phyloP scores from a whole-genome alignment of 2,797 vertebrate genomes.

The Brachymystax lenok region DNA sequence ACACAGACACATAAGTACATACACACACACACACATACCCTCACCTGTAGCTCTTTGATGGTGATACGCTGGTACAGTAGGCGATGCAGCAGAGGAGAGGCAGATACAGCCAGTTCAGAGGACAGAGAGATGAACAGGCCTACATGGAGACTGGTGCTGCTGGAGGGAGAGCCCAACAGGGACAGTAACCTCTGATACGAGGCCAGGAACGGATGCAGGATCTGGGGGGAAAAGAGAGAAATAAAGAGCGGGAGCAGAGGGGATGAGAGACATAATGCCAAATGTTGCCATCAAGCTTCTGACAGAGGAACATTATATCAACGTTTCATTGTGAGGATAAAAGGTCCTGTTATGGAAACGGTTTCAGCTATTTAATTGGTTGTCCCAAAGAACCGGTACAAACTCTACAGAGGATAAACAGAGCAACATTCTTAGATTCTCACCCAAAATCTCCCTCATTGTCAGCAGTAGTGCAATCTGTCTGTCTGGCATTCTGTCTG shows the following conservation, averaged over 20 bases:
- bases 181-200: conserved; percentile 68
- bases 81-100: conserved; percentile 74
- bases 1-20: background rate
- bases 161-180: conserved; percentile 74
- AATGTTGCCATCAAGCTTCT: background rate
- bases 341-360: background rate
- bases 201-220: conserved; percentile 52
- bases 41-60: conserved; percentile 80
- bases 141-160: conserved; percentile 61
- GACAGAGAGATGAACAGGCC: conserved; percentile 76
- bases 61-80: conserved; percentile 80
- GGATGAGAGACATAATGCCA: background rate
- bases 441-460: conserved; percentile 85
- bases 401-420: background rate
- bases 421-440: background rate
- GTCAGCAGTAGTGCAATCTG: conserved; percentile 75
- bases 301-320: background rate
- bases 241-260: background rate
- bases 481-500: conserved; percentile 68
- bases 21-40: background rate
- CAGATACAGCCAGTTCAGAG: conserved; percentile 71
- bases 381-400: background rate
- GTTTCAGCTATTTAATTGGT: background rate
- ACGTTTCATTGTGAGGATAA: background rate
- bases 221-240: conserved; percentile 54